These are phyloP conservation scores for Henricia sp. DNA, from an alignment of 53 echinoderm and acorn worm species.

Conservation along the genomic window DNA sequence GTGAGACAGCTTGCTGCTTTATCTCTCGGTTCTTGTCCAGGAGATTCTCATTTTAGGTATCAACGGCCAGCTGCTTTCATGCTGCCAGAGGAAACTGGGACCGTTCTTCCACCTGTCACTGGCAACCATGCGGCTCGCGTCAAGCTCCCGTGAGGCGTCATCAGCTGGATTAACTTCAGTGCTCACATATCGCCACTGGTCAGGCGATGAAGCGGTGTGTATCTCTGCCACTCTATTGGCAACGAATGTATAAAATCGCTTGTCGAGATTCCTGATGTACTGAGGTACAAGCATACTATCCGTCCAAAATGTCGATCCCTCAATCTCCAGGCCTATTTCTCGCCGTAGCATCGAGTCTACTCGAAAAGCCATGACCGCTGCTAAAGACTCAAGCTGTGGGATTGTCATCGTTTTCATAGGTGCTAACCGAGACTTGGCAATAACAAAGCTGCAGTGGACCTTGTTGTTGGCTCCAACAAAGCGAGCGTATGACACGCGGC, in stretches of 20 bases:
- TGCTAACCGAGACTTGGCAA: slow-evolving; percentile 44
- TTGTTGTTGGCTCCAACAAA: background rate
- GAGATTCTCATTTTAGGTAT: background rate
- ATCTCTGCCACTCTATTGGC: no score
- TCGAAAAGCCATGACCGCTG: slow-evolving; percentile 6
- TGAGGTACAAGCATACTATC: no score
- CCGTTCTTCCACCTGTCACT: background rate
- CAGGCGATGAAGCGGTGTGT: slow-evolving; percentile 15
- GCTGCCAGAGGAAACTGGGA: background rate
- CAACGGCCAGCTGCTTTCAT: background rate
- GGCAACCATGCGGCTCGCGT: background rate
- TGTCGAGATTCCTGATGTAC: background rate
- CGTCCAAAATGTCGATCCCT: background rate
- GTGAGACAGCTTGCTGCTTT: background rate
- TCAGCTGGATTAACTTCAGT: no score
- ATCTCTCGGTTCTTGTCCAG: background rate
- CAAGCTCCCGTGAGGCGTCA: no score
- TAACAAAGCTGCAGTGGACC: slow-evolving; percentile 13
- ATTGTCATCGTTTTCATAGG: slow-evolving; percentile 48
- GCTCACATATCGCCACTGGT: slow-evolving; percentile 14
- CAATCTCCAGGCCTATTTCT: slow-evolving; percentile 10
- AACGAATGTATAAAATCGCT: background rate
- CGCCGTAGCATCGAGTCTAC: slow-evolving; percentile 18
- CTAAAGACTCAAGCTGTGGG: slow-evolving; percentile 40
- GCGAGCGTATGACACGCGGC: slow-evolving; percentile 47